Evolutionary conservation across 2,797 vertebrate species (phyloP), one percentile per base, ranked within the genome.

Genomic region (Ctenopoma multispine): DNA sequence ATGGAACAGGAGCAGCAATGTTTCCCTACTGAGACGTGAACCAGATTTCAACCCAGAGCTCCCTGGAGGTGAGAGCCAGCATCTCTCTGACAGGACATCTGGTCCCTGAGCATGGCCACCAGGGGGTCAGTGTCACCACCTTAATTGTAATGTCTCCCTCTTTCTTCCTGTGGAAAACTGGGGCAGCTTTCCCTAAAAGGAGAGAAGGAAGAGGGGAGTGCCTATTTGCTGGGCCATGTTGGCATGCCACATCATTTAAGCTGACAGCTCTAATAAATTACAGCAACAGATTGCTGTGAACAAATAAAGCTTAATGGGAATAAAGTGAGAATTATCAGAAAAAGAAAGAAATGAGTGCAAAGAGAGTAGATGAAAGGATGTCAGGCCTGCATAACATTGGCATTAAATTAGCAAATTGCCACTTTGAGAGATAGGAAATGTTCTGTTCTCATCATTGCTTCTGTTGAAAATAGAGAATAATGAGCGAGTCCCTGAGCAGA

Each of bases 11-110:
- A 90, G 88, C 88, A 77, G 75, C 67, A 69, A 72, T 69, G 72
- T 90, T 75, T 59, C 89, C 91, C 92, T 77, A 81, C 90, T 71
- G 93, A 94, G 92, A 88, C 91, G 64, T 94, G 92, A 94, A 93
- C 93, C 93, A 94, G 92, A 94, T 94, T 94, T 95, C 91, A 93
- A 94, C 92, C 92, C 83, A 72, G 80, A 83, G 87, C 81, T 94
- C 93, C 93, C 93, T 77, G 27, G 90, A 92, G 93, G 89, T 92
- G 87, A 91, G 50, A 82, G 84, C 82, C 77, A 20, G 83, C 79
- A 76, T 85, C 75, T 91, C 88, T 81, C 83, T 83, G 87, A 90
- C 89, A 91, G 87, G 90, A 91, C 89, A 90, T 90, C 85, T 90
- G 80, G 86, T 90, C 91, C 84, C 90, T 60, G 86, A 90, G 87